Conservation (phyloP, 2,113 vertebrate species). For the Petrocephalus microphthalmus region DNA sequence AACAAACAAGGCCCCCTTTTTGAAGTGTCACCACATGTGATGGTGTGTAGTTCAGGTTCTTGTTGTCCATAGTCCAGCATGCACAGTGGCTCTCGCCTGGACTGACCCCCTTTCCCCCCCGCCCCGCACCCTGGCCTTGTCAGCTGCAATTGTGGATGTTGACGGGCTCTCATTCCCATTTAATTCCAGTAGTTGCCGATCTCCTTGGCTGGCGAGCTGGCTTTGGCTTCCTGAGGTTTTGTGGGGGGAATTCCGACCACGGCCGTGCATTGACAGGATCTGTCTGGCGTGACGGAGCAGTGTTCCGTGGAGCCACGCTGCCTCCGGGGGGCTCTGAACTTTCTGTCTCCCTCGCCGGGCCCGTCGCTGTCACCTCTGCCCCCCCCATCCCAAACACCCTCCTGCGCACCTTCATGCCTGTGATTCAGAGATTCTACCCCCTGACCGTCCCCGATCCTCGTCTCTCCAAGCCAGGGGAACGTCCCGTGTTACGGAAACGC, state of each 20-base stretch:
- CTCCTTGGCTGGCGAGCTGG: conserved; percentile 31
- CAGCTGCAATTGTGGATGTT: neutral
- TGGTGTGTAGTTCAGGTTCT: neutral
- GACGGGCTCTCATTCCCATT: conserved; percentile 11
- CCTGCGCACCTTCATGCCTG: neutral
- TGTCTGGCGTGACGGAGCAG: conserved; percentile 48
- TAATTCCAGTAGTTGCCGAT: conserved; percentile 50
- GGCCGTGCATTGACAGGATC: conserved; percentile 51
- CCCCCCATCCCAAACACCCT: neutral
- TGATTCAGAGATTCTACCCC: conserved; percentile 18
- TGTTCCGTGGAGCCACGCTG: conserved; percentile 32
- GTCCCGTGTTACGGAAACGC: conserved; percentile 9
- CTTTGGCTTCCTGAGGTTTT: conserved; percentile 51
- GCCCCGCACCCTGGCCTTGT: neutral
- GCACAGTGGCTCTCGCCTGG: neutral
- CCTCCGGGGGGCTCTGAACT: conserved; percentile 5
- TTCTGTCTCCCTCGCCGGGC: conserved; percentile 9
- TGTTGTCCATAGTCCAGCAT: neutral
- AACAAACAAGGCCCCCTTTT: neutral
- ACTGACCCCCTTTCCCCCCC: neutral
- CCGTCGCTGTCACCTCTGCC: neutral
- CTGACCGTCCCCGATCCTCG: neutral
- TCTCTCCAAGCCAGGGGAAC: neutral
- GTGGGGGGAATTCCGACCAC: conserved; percentile 47
- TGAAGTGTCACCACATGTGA: neutral